Conservation (phyloP, 2,113 vertebrate genomes). For the mouse (Mus musculus) region DNA sequence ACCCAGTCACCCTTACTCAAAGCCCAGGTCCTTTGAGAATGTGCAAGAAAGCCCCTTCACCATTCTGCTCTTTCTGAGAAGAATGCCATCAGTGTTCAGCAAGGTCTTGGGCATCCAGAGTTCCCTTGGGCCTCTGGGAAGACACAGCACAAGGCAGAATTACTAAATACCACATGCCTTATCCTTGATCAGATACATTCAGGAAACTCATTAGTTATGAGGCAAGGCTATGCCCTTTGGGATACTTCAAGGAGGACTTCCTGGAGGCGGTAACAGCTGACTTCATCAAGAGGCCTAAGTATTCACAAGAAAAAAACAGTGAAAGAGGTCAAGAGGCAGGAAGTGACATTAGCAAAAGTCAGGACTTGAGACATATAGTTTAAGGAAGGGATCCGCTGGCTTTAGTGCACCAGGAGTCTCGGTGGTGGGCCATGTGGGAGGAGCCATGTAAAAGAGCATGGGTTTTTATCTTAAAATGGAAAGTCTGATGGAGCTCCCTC, state of each 20-base stretch:
- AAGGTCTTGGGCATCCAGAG: background rate
- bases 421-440: accelerated
- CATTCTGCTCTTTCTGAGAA: no score
- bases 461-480: constrained; percentile 2
- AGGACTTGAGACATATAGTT: background rate
- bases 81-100: background rate
- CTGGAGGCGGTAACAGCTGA: constrained; percentile 26
- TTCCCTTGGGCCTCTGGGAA: background rate
- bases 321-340: background rate
- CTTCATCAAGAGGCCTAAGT: background rate
- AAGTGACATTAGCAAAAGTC: background rate
- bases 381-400: background rate
- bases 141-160: background rate
- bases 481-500: background rate
- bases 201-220: background rate
- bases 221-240: background rate
- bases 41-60: no score
- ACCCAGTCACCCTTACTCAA: no score
- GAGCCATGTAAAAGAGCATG: background rate
- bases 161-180: background rate
- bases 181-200: background rate
- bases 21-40: no score
- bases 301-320: background rate
- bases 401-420: no score
- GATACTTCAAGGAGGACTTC: background rate